These are phyloP conservation scores for Aselliscus stoliczkanus DNA, from an alignment of 2,797 vertebrate genomes.

Conservation along the genomic window DNA sequence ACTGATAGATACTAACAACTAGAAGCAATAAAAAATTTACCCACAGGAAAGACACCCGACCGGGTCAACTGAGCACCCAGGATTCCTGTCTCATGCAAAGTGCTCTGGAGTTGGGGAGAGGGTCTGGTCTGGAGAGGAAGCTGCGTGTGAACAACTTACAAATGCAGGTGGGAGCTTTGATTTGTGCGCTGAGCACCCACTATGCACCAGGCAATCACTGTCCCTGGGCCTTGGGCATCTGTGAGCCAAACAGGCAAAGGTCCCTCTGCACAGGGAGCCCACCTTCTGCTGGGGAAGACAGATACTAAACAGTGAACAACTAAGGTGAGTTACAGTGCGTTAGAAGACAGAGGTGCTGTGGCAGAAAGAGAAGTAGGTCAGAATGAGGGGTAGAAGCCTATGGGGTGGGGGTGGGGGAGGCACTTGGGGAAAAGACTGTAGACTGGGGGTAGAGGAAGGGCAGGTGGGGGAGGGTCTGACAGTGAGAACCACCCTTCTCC, in stretches of 20 bases:
- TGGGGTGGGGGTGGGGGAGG: not conserved
- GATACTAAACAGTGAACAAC: not conserved
- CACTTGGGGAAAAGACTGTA: no score
- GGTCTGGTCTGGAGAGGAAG: not conserved
- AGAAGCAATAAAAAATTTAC: not conserved
- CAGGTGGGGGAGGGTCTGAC: not conserved
- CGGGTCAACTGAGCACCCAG: not conserved
- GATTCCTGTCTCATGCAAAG: not conserved
- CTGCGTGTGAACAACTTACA: no score
- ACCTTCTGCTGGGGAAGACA: not conserved
- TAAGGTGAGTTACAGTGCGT: not conserved
- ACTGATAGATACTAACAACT: not conserved
- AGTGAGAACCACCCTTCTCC: no score
- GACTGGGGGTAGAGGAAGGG: not conserved
- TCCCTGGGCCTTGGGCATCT: not conserved
- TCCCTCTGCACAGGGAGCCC: not conserved
- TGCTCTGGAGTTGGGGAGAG: not conserved
- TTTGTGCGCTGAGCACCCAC: fast-evolving
- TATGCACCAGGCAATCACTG: not conserved
- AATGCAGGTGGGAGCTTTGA: not conserved
- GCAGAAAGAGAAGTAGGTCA: not conserved
- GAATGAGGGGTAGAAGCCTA: not conserved
- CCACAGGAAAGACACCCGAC: not conserved
- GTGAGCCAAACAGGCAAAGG: not conserved
- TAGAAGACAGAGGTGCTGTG: not conserved